These are phyloP conservation scores for Thereva nobilitata DNA, from an alignment of 2,888 invertebrate species.

Conservation along the genomic window DNA sequence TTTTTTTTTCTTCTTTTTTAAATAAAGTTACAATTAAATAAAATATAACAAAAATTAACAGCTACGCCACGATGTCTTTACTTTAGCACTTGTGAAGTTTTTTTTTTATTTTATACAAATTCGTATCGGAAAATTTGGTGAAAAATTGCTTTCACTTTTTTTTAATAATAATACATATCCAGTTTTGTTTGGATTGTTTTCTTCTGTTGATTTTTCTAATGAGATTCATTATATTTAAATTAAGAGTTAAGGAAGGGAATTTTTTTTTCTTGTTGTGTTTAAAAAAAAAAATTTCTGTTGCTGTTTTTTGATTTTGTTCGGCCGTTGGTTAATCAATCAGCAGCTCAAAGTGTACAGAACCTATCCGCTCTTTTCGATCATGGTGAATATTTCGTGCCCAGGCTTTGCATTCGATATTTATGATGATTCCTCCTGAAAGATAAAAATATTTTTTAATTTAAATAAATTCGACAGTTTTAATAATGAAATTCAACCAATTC, in stretches of 20 bases:
- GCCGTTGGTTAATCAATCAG: conserved; percentile 61
- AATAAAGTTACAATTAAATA: no score
- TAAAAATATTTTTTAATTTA: conserved; percentile 10
- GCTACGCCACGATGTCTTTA: no score
- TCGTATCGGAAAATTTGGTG: no score
- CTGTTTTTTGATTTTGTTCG: neutral
- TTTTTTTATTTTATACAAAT: no score
- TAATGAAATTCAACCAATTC: no score
- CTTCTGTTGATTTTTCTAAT: conserved; percentile 1
- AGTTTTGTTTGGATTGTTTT: neutral
- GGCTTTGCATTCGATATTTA: conserved; percentile 72
- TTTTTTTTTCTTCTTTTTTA: no score
- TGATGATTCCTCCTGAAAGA: conserved; percentile 61
- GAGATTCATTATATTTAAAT: neutral
- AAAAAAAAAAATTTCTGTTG: conserved; percentile 16
- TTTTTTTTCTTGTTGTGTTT: conserved; percentile 11
- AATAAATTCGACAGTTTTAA: no score
- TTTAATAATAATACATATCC: no score
- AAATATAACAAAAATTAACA: no score
- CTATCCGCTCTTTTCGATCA: conserved; percentile 69
- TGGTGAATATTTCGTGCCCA: conserved; percentile 72
- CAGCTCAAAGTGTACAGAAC: conserved; percentile 75
- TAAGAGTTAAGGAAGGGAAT: conserved; percentile 2
- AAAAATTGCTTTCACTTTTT: no score
- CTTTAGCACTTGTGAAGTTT: no score